Conservation (phyloP, 1,140 invertebrate genomes). For the Sarcophaga bullata region DNA sequence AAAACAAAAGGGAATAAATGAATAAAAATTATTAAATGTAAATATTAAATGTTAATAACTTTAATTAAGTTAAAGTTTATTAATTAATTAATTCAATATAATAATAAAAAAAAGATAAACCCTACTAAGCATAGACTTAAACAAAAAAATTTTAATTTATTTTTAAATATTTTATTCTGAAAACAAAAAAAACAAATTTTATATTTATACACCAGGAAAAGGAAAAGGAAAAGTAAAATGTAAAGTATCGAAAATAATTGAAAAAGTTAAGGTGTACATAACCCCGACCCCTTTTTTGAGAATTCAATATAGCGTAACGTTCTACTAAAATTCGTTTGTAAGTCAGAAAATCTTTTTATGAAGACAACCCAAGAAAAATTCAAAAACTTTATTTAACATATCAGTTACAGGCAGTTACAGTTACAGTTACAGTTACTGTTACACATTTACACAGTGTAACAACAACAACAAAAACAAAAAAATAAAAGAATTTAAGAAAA, state of each 20-base stretch:
- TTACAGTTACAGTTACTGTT: too few species aligned
- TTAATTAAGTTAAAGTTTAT: neutral
- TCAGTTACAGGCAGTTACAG: neutral
- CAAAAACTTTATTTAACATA: neutral
- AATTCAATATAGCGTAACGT: conserved; percentile 36
- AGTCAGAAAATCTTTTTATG: neutral
- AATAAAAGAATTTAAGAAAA: too few species aligned
- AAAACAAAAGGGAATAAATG: conserved; percentile 18
- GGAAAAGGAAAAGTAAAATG: too few species aligned
- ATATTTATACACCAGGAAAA: neutral
- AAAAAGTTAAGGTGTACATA: too few species aligned
- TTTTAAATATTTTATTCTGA: neutral
- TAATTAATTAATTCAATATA: too few species aligned
- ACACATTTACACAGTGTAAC: too few species aligned
- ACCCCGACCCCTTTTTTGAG: neutral
- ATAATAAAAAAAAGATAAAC: too few species aligned
- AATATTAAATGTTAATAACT: neutral
- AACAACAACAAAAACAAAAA: too few species aligned
- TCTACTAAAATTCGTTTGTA: conserved; percentile 31
- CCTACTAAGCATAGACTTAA: too few species aligned
- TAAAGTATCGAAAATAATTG: too few species aligned
- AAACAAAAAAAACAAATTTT: neutral
- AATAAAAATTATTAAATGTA: too few species aligned
- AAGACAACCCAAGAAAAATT: neutral
- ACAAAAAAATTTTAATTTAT: neutral